These are phyloP conservation scores for Sitta carolinensis DNA, from an alignment of 2,797 vertebrate species.

Conservation along the genomic window DNA sequence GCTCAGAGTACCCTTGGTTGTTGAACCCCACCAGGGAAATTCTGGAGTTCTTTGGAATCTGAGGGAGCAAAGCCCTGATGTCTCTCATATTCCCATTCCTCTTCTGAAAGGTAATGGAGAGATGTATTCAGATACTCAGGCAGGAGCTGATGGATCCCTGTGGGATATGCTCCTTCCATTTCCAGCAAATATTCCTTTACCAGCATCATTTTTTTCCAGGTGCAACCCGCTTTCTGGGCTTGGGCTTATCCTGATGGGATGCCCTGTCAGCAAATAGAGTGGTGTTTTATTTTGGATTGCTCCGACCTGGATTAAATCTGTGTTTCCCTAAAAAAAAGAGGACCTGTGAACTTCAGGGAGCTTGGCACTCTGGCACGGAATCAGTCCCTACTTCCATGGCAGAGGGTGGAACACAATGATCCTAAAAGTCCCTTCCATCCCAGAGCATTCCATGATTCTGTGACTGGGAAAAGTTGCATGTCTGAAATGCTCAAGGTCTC, in stretches of 20 bases:
- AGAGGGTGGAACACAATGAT: background rate
- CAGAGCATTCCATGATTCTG: background rate
- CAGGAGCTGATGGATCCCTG: background rate
- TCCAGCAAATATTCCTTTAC: background rate
- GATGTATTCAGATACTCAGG: background rate
- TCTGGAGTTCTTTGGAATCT: background rate
- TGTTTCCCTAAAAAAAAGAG: background rate
- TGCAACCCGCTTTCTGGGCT: background rate
- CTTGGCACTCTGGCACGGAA: background rate
- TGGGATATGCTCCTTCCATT: background rate
- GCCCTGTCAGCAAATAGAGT: background rate
- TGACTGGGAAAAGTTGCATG: accelerated
- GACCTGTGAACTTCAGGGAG: background rate
- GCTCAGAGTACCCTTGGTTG: background rate
- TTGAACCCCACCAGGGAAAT: background rate
- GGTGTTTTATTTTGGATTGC: background rate
- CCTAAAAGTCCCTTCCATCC: background rate
- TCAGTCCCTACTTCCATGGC: background rate
- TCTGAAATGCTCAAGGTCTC: background rate
- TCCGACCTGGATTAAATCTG: background rate
- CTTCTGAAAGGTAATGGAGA: background rate
- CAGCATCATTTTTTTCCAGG: background rate
- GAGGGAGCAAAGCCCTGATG: background rate
- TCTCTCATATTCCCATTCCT: background rate
- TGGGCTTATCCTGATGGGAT: background rate